Conservation (phyloP, 2,113 vertebrate species). For the Coptodon bakossiorum region DNA sequence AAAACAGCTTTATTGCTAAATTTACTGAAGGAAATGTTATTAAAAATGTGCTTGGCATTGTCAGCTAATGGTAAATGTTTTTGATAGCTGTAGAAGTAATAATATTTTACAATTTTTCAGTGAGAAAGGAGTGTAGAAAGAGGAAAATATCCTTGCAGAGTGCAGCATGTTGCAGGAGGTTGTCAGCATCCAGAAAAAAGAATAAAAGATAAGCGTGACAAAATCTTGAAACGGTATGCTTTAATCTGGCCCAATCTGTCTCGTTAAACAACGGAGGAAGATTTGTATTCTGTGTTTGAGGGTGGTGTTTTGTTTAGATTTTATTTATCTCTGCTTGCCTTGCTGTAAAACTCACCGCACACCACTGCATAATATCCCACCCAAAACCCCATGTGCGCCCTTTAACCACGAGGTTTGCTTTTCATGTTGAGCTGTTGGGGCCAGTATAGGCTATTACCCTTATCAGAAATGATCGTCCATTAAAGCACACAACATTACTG, state of each 20-base stretch:
- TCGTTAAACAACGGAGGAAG: not conserved
- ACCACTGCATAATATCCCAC: not conserved
- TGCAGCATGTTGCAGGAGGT: not conserved
- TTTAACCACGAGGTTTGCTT: not conserved
- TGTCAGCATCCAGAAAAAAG: not conserved
- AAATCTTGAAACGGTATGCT: not conserved
- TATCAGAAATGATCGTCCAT: not conserved
- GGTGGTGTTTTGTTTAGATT: not conserved
- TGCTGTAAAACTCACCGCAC: not conserved
- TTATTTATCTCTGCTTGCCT: not conserved
- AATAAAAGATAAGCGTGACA: not conserved
- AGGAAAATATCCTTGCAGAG: not conserved
- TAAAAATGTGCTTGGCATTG: not conserved
- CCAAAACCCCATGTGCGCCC: not conserved
- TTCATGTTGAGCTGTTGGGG: not conserved
- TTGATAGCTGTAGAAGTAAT: not conserved
- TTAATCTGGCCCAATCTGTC: not conserved
- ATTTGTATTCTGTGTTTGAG: not conserved
- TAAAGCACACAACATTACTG: not conserved
- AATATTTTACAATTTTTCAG: not conserved
- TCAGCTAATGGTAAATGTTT: not conserved
- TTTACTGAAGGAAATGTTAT: not conserved
- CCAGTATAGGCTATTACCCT: not conserved
- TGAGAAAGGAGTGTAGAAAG: not conserved
- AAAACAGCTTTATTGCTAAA: not conserved